phyloP scores from a whole-genome alignment of 2,888 invertebrate genomes.

The Embidobia sp. region DNA sequence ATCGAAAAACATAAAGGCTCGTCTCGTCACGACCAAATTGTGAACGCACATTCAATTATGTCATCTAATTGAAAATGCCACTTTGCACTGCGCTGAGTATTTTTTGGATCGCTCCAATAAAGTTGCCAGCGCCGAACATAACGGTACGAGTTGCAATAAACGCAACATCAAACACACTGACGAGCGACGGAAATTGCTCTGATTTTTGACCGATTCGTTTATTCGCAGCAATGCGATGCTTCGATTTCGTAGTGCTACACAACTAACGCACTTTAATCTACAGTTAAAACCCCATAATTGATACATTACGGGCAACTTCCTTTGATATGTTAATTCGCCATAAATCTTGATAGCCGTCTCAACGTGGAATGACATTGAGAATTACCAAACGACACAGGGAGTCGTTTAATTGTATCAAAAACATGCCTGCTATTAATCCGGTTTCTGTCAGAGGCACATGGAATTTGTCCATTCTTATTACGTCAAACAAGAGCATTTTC shows the following conservation, averaged over 20 bases:
- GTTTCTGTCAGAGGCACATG: conserved; percentile 60
- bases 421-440: conserved; percentile 65
- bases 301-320: not conserved
- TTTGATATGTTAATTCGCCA: conserved; percentile 38
- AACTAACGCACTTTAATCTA: not conserved
- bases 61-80: conserved; percentile 53
- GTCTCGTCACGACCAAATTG: conserved; percentile 47
- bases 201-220: conserved; percentile 12
- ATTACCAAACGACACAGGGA: conserved; percentile 19
- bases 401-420: conserved; percentile 63
- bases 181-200: conserved; percentile 1
- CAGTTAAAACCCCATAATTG: conserved; percentile 3
- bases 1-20: conserved; percentile 42
- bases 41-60: conserved; percentile 46
- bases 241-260: too few species aligned
- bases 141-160: too few species aligned
- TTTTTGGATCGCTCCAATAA: conserved; percentile 28
- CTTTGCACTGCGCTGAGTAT: conserved; percentile 23
- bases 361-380: conserved; percentile 36
- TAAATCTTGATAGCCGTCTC: conserved; percentile 15
- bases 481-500: conserved; percentile 46
- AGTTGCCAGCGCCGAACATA: too few species aligned
- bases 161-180: conserved; percentile 25
- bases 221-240: too few species aligned
- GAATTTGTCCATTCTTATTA: conserved; percentile 47